phyloP scores from a whole-genome alignment of 2,113 vertebrate species.

The Regulus satrapa region DNA sequence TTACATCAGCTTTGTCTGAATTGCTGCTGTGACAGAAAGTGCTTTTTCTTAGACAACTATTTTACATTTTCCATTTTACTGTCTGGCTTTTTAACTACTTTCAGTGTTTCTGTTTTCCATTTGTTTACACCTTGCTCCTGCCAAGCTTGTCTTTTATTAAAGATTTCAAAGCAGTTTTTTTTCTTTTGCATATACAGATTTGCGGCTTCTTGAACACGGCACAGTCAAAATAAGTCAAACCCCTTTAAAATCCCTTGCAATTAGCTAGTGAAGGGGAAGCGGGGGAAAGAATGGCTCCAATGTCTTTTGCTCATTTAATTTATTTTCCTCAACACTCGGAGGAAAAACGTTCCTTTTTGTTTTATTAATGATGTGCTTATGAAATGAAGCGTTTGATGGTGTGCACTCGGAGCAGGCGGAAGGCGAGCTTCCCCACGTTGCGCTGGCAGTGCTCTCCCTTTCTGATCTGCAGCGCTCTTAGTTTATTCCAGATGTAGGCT shows the following conservation, averaged over 20 bases:
- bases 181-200: neutral
- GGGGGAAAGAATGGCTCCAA: neutral
- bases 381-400: conserved; percentile 40
- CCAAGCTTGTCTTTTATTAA: conserved; percentile 41
- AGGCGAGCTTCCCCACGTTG: neutral
- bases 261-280: neutral
- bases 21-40: conserved; percentile 32
- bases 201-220: neutral
- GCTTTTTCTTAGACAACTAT: neutral
- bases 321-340: neutral
- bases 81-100: conserved; percentile 29
- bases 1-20: neutral
- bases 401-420: neutral
- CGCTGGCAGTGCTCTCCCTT: neutral
- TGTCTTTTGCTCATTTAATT: neutral
- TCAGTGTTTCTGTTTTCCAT: conserved; percentile 43
- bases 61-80: conserved; percentile 49
- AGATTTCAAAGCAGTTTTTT: conserved; percentile 41
- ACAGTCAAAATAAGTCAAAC: conserved; percentile 30
- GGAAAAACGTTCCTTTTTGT: conserved; percentile 5
- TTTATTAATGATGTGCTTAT: conserved; percentile 60
- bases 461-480: neutral
- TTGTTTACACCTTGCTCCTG: conserved; percentile 64
- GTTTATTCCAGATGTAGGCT: conserved; percentile 54
- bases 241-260: conserved; percentile 29